Conservation (phyloP, 1,140 invertebrate genomes). For the Zaprionus capensis region DNA sequence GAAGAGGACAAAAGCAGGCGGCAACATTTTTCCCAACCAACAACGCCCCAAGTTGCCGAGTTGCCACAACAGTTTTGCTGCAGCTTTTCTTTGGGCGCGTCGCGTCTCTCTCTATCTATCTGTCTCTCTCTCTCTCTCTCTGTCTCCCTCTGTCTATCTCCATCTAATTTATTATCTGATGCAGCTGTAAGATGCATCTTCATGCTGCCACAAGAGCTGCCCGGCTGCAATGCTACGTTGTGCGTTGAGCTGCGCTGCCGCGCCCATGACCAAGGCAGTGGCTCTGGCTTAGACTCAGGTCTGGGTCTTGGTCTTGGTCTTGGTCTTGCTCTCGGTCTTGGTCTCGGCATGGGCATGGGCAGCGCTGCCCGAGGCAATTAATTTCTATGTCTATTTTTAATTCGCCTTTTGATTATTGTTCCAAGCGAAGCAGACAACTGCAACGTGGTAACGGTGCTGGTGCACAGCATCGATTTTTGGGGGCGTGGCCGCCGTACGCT, state of each 20-base stretch:
- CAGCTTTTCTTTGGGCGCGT: constrained; percentile 35
- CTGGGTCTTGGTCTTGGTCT: background rate
- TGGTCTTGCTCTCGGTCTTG: background rate
- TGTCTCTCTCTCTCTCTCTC: background rate
- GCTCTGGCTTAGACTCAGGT: background rate
- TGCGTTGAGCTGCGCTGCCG: constrained; percentile 32
- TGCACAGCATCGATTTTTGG: constrained; percentile 12
- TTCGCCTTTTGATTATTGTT: constrained; percentile 61
- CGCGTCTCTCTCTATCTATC: background rate
- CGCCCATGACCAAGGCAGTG: constrained; percentile 30
- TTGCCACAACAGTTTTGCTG: constrained; percentile 8
- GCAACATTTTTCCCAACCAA: constrained; percentile 43
- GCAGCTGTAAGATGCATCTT: constrained; percentile 55
- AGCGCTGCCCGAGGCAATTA: constrained; percentile 64
- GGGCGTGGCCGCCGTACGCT: background rate
- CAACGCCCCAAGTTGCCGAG: constrained; percentile 39
- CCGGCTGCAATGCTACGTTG: constrained; percentile 35
- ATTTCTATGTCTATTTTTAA: constrained; percentile 74
- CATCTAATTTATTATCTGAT: constrained; percentile 70
- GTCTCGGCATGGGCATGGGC: background rate
- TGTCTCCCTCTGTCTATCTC: background rate
- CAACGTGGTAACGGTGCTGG: constrained; percentile 37
- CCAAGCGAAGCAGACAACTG: background rate
- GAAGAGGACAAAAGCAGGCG: constrained; percentile 45
- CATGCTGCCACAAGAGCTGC: constrained; percentile 50